phyloP scores from a whole-genome alignment of 2,888 invertebrate species.

The Microctonus brassicae region DNA sequence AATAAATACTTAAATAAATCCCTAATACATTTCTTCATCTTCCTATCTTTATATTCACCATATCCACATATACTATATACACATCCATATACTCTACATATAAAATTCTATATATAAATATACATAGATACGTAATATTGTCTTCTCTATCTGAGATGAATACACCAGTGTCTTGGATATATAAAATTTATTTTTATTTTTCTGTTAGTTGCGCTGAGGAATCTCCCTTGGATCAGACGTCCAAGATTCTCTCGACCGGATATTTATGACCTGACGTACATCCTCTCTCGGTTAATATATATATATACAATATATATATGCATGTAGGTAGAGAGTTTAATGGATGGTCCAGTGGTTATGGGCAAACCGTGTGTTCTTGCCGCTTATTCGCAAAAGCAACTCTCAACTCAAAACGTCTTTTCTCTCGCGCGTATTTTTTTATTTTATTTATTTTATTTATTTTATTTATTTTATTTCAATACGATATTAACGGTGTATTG shows the following conservation, averaged over 20 bases:
- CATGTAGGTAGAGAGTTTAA: slow-evolving; percentile 59
- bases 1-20: too few relatives aligned
- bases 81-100: neutral
- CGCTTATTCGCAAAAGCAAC: slow-evolving; percentile 50
- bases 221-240: slow-evolving; percentile 65
- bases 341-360: slow-evolving; percentile 61
- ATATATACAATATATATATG: slow-evolving; percentile 29
- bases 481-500: neutral
- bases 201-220: slow-evolving; percentile 46
- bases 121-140: neutral
- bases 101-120: neutral
- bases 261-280: slow-evolving; percentile 67
- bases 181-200: slow-evolving; percentile 54
- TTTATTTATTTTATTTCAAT: neutral
- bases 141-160: neutral
- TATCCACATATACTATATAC: neutral
- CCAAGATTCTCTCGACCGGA: slow-evolving; percentile 56
- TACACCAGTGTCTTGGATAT: neutral
- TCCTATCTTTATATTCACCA: neutral
- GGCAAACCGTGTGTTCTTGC: slow-evolving; percentile 67
- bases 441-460: neutral
- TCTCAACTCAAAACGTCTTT: slow-evolving; percentile 7
- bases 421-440: slow-evolving; percentile 18
- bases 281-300: slow-evolving; percentile 52
- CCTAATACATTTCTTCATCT: neutral